Percentiles rank a stretch among this genome's conserved stretches.
Conservation (phyloP, 2,797 vertebrate species). For the Trachops cirrhosus region DNA sequence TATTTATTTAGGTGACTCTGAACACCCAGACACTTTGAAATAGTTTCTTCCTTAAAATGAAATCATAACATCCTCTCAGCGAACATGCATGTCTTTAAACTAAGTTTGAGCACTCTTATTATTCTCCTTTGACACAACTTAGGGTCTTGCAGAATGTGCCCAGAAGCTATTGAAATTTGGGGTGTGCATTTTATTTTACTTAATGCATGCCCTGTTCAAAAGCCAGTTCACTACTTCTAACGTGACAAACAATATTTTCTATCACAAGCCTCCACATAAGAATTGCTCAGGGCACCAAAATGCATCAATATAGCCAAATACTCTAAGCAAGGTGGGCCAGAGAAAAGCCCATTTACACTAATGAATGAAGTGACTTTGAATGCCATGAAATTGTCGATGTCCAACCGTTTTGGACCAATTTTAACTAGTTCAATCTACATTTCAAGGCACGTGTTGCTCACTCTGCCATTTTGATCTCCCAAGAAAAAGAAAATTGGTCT, state of each 20-base stretch:
- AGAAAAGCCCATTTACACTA: neutral
- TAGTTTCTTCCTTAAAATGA: slow-evolving; percentile 1
- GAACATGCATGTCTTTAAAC: neutral
- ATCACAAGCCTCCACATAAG: neutral
- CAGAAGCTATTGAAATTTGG: neutral
- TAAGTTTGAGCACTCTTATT: neutral
- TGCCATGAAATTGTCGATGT: neutral
- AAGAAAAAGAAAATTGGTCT: neutral
- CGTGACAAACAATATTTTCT: neutral
- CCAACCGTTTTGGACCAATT: neutral
- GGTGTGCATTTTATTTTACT: neutral
- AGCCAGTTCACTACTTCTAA: neutral
- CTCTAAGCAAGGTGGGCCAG: neutral
- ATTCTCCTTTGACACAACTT: neutral
- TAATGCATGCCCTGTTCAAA: neutral
- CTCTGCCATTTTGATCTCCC: neutral
- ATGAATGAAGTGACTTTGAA: neutral
- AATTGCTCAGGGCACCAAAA: neutral
- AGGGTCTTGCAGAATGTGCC: neutral
- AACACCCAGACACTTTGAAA: neutral
- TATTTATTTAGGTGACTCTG: neutral
- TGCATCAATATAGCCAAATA: neutral
- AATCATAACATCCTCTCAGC: neutral
- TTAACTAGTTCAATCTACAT: neutral
- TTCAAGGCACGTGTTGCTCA: neutral